These are phyloP conservation scores for Bergia sp. DNA, from an alignment of 92 coral and sea anemone species.

Conservation along the genomic window DNA sequence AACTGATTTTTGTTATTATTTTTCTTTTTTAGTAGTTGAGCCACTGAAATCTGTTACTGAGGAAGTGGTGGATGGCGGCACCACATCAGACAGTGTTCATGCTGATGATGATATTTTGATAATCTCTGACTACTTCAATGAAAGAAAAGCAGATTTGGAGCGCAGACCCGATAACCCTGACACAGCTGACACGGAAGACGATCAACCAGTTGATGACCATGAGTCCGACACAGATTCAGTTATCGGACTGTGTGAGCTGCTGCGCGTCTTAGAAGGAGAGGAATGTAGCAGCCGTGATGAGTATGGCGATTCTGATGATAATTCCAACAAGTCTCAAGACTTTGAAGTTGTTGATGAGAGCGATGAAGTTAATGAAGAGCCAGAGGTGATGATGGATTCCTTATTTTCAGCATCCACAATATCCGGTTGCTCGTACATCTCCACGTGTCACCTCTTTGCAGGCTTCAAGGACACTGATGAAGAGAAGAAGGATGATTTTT, in stretches of 20 bases:
- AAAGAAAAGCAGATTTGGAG: slow-evolving; percentile 10
- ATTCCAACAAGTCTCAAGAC: slow-evolving; percentile 20
- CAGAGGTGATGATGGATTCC: not conserved
- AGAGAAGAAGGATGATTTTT: not conserved
- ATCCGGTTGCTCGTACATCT: slow-evolving; percentile 23
- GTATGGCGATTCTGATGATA: slow-evolving; percentile 5
- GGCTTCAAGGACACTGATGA: not conserved
- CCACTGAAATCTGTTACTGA: not conserved
- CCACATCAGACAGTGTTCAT: not conserved
- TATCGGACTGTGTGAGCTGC: slow-evolving; percentile 11
- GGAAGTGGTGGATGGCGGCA: slow-evolving; percentile 1
- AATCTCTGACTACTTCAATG: slow-evolving; percentile 67
- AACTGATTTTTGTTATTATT: not conserved
- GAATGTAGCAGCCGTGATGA: not conserved
- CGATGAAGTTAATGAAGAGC: not conserved
- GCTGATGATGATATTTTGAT: slow-evolving; percentile 82
- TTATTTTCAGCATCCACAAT: slow-evolving; percentile 2
- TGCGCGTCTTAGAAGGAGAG: not conserved
- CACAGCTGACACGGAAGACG: not conserved
- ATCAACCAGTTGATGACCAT: not conserved
- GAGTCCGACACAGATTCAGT: slow-evolving; percentile 28
- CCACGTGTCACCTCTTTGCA: slow-evolving; percentile 27
- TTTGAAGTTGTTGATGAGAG: slow-evolving; percentile 23
- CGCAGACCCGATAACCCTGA: not conserved
- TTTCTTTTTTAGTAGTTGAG: not conserved